Evolutionary conservation across 2,113 vertebrate species (phyloP).

Genomic region (Cinclus cinclus): DNA sequence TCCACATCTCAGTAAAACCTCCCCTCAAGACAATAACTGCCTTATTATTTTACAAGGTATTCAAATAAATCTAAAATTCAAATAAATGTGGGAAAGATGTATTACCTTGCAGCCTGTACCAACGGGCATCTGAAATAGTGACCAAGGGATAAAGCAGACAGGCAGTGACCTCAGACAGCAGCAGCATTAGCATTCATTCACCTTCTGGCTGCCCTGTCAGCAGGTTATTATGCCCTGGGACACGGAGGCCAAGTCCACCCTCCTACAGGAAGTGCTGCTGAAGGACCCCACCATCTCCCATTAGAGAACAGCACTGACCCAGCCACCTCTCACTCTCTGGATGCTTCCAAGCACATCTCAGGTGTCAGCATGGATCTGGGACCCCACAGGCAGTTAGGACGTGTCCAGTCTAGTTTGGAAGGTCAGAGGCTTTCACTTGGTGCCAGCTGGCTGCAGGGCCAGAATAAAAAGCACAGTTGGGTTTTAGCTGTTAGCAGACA

Average conservation of each 20-base stretch:
- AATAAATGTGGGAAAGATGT: neutral
- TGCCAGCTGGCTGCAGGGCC: neutral
- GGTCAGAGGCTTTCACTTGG: neutral
- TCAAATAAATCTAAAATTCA: neutral
- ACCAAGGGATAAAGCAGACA: neutral
- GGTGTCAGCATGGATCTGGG: neutral
- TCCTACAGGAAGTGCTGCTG: neutral
- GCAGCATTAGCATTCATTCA: neutral
- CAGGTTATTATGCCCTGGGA: neutral
- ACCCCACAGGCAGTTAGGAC: accelerated
- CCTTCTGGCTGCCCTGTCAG: neutral
- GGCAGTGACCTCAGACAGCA: neutral
- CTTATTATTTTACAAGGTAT: neutral
- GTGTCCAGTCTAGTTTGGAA: neutral
- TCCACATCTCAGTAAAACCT: neutral
- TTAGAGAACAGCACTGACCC: neutral
- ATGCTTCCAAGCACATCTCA: neutral
- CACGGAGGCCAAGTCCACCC: accelerated
- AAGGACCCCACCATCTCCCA: neutral
- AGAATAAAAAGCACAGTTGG: neutral
- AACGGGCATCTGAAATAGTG: neutral
- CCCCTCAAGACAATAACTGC: neutral
- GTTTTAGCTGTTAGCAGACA: neutral
- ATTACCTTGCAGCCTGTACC: neutral
- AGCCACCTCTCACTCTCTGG: accelerated